A percentile compares a stretch with the other conserved stretches of the same genome.
phyloP scores from a whole-genome alignment of 1,140 invertebrate genomes.

The Drosophila athabasca region DNA sequence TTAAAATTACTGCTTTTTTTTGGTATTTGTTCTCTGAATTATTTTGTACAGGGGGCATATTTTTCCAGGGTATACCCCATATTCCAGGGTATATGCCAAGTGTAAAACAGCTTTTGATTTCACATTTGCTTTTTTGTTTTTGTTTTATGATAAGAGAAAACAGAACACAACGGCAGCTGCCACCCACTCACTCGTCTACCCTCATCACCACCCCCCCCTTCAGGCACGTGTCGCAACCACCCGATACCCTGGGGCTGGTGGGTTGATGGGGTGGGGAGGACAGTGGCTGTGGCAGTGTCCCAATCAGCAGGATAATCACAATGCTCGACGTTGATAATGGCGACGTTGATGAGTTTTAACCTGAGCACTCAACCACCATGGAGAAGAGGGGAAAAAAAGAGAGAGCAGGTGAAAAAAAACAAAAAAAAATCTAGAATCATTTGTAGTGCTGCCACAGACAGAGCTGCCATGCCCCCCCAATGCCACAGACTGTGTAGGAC shows the following conservation, averaged over 20 bases:
- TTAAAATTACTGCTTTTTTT: not conserved
- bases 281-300: slow-evolving; percentile 18
- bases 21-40: too few species aligned
- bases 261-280: too few species aligned
- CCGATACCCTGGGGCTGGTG: not conserved
- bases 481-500: too few species aligned
- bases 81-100: too few species aligned
- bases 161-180: slow-evolving; percentile 17
- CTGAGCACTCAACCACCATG: slow-evolving; percentile 6
- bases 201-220: too few species aligned
- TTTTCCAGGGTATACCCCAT: not conserved
- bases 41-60: too few species aligned
- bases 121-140: slow-evolving; percentile 35
- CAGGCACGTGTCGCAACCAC: slow-evolving; percentile 47
- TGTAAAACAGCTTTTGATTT: slow-evolving; percentile 4
- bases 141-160: slow-evolving; percentile 43
- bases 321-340: slow-evolving; percentile 71
- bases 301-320: slow-evolving; percentile 76
- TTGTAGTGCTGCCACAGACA: too few species aligned
- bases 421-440: too few species aligned
- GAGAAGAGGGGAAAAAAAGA: not conserved
- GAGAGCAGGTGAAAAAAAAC: not conserved
- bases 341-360: slow-evolving; percentile 70
- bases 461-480: too few species aligned
- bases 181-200: slow-evolving; percentile 26